Conservation (phyloP, 2,888 invertebrate genomes). For the Leptothorax acervorum region DNA sequence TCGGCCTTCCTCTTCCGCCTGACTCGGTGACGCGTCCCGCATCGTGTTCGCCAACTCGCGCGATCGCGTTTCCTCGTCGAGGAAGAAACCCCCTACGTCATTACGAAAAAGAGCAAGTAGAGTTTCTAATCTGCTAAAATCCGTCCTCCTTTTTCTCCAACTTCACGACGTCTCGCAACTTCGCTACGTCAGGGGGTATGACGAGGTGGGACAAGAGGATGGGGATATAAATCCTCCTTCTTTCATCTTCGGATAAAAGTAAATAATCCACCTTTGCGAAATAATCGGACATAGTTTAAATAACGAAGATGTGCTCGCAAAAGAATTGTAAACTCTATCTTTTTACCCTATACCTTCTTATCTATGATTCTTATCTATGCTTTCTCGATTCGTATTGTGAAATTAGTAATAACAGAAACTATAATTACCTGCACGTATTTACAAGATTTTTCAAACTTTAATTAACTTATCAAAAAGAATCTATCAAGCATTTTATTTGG, state of each 20-base stretch:
- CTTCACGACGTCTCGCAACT: constrained; percentile 6
- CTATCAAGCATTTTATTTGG: background rate
- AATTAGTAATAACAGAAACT: background rate
- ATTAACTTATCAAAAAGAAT: background rate
- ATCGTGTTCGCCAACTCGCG: constrained; percentile 36
- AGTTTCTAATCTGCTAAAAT: constrained; percentile 70
- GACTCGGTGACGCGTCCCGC: background rate
- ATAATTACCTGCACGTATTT: background rate
- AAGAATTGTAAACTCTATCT: background rate
- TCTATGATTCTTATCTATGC: background rate
- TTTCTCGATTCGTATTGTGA: background rate
- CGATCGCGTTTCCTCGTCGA: constrained; percentile 28
- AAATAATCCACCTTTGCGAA: constrained; percentile 26
- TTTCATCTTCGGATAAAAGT: constrained; percentile 18
- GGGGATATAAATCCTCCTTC: background rate
- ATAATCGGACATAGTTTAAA: constrained; percentile 37
- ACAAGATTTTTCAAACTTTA: background rate
- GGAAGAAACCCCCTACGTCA: constrained; percentile 36
- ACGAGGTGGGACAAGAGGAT: background rate
- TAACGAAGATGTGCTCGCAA: background rate
- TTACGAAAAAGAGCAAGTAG: constrained; percentile 60
- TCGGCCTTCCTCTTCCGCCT: constrained; percentile 13
- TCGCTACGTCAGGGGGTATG: constrained; percentile 4
- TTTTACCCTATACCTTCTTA: background rate
- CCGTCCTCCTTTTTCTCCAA: constrained; percentile 5